Percentiles rank a stretch among this genome's conserved stretches.
Evolutionary conservation across 2,113 vertebrate genomes (phyloP).

Genomic region (Syrmaticus mikado): DNA sequence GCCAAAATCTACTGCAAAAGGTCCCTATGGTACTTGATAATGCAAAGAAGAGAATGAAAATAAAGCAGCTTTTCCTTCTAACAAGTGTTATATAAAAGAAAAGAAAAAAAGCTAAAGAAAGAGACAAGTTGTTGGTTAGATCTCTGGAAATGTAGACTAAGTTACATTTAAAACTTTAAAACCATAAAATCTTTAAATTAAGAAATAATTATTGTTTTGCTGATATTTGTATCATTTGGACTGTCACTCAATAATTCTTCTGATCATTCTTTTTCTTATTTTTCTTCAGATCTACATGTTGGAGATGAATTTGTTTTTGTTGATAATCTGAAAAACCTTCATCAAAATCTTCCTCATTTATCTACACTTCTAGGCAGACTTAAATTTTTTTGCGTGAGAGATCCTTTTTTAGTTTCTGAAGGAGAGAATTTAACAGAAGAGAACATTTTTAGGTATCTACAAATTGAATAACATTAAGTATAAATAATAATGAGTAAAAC

Average conservation of each 20-base stretch:
- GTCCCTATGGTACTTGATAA: not conserved
- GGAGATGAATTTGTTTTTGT: conserved; percentile 73
- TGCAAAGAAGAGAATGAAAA: not conserved
- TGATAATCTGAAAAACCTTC: conserved; percentile 47
- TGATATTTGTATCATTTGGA: not conserved
- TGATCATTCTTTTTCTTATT: not conserved
- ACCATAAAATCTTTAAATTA: not conserved
- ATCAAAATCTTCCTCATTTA: conserved; percentile 46
- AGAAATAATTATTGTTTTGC: not conserved
- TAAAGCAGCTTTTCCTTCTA: not conserved
- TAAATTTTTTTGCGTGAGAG: conserved; percentile 62
- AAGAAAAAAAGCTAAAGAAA: not conserved
- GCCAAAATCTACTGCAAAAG: not conserved
- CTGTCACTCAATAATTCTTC: not conserved
- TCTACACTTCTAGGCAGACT: conserved; percentile 60
- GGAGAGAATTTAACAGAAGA: conserved; percentile 50
- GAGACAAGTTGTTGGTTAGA: not conserved
- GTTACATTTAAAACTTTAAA: not conserved
- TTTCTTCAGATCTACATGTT: conserved; percentile 70
- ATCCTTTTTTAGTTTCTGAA: conserved; percentile 70
- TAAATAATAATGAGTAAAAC: not conserved
- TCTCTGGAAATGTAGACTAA: accelerated
- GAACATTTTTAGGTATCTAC: conserved; percentile 71
- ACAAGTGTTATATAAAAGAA: not conserved
- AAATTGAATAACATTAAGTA: not conserved